Evolutionary conservation across 2,113 vertebrate genomes (phyloP), one percentile per base, ranked within the genome.

Genomic region (Percina caprodes): DNA sequence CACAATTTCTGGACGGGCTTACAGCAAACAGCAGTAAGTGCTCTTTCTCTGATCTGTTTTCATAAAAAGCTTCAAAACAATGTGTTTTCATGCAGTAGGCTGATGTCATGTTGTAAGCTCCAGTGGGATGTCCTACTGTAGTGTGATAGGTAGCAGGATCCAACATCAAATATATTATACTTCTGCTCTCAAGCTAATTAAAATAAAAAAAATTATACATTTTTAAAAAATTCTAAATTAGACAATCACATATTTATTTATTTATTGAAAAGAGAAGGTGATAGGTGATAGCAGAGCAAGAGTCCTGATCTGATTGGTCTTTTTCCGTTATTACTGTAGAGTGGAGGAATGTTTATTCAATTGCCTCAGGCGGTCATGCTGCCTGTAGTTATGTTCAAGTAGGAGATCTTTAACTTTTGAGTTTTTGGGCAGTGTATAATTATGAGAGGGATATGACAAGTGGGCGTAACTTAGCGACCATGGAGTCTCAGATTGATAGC

Each of bases 11-110:
- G 60, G 48, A 16, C 39, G 54, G 45, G 30, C 30, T 4, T 30
- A 30, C 30, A 30, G 30, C 30, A 45, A 77, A 77, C 61, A 82
- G 59, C 69, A 59, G 13, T 55, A 62, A 75, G 16, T 77, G 72
- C 46, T 62, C 35, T 60, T 72, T 75, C 55, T 46, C 45, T n/a
- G 21, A 59, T 73, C 30, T 16, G 15, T 60, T 62, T 21, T 26
- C 35, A 63, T 51, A 7, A 16, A 60, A 42, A 62, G 30, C 52
- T 13, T 70, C 75, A 66, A 3, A 69, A 11, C 60, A 55, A 1
- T 35, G 39, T 55, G 63, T 39, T 74, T 3, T 54, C 8, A 48
- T 63, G 51, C 52, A 26, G 30, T 12, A 19, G 21, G n/a, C 5
- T 46, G 18, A 74, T n/a, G 21, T 24, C 15, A 1, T 24, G 42